Evolutionary conservation across 2,797 vertebrate genomes (phyloP), one percentile per base, ranked within the genome.

Genomic region (Ctenopoma kingsleyae): DNA sequence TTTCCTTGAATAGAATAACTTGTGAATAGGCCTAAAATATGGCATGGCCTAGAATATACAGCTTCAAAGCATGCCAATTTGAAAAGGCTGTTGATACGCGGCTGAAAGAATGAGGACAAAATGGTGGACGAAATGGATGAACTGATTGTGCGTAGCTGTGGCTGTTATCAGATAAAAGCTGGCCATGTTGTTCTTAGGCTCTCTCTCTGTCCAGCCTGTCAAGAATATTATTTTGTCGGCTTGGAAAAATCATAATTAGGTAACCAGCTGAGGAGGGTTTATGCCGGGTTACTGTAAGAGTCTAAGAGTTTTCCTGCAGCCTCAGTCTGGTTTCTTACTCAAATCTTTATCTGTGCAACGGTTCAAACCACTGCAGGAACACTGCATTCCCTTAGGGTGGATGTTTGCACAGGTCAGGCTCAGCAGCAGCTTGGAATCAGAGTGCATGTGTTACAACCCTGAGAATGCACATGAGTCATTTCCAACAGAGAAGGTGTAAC

Each of bases 81-180:
- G 55, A 80, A 82, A 79, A 70, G 70, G 74, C 69, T 52, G 78
- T 49, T 80, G 73, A 81, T 70, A 40, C 20, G 2, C 52, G 1
- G 57, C 75, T 81, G 78, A 86, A 75, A 79, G 80, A 82, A 86
- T 71, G 58, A 79, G 80, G 86, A 81, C 83, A 82, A 64, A 76
- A 70, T 61, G 56, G 59, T 67, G 61, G 65, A 53, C 38, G 32
- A 53, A 74, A 67, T 35, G 46, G 56, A 50, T 44, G 63, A 67
- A 71, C 23, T 36, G 61, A 56, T 47, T 61, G 71, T 6, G 32
- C 19, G 1, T 3, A 32, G 48, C 58, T 25, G 6, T 23, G 0
- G 25, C 38, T 48, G 55, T 13, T 49, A 65, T 63, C 55, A 59
- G 16, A 75, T 70, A 36, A 74, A 51, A 67, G 47, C 53, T 3